Percentiles rank a stretch among this genome's conserved stretches.
phyloP scores from a whole-genome alignment of 2,888 invertebrate species.

The Ectemnius cavifrons region DNA sequence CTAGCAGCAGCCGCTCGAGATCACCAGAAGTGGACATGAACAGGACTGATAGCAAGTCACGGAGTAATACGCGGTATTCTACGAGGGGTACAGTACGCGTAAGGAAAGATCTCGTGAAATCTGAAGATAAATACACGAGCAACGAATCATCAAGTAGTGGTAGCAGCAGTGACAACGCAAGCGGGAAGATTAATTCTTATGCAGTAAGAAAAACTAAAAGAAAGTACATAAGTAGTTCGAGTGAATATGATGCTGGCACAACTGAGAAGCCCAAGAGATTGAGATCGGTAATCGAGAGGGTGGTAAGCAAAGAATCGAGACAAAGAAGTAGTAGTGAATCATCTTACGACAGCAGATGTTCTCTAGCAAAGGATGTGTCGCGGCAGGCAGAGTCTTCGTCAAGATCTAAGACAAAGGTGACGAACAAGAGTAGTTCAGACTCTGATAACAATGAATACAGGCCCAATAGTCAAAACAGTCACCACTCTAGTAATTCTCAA shows the following conservation, averaged over 20 bases:
- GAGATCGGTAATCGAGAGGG: neutral
- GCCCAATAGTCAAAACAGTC: conserved; percentile 55
- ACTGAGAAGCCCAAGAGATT: conserved; percentile 22
- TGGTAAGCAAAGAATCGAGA: conserved; percentile 34
- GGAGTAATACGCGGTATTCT: conserved; percentile 31
- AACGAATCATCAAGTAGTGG: conserved; percentile 50
- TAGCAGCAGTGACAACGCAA: conserved; percentile 51
- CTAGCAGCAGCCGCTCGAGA: conserved; percentile 53
- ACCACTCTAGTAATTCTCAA: conserved; percentile 52
- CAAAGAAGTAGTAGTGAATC: conserved; percentile 52
- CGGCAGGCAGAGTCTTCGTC: conserved; percentile 32
- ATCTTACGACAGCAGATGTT: conserved; percentile 37
- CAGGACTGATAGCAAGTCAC: conserved; percentile 35
- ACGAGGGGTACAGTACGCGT: conserved; percentile 38
- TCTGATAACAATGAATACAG: conserved; percentile 40
- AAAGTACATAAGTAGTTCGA: conserved; percentile 32
- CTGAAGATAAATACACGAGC: conserved; percentile 38
- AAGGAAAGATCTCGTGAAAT: conserved; percentile 46
- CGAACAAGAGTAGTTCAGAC: conserved; percentile 28
- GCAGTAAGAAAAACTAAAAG: conserved; percentile 40
- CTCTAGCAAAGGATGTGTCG: conserved; percentile 20
- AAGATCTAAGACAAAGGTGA: conserved; percentile 30
- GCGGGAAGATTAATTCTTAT: conserved; percentile 25
- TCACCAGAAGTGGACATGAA: conserved; percentile 37
- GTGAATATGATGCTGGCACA: conserved; percentile 25